phyloP scores from a whole-genome alignment of 2,113 vertebrate species.

The Gobiocypris rarus region DNA sequence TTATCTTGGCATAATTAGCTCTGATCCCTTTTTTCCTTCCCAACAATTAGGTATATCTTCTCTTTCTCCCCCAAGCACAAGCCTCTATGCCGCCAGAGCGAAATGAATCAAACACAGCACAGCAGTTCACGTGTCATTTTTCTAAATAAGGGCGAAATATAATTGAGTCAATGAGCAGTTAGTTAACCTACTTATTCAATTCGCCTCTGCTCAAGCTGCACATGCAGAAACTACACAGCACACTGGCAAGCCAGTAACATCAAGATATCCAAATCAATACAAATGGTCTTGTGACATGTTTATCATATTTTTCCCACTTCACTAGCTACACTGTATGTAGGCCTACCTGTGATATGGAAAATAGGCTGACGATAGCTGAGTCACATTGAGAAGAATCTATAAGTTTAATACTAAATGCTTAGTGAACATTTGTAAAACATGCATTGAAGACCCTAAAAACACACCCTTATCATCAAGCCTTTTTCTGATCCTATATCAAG shows the following conservation, averaged over 20 bases:
- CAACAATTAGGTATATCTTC: conserved; percentile 44
- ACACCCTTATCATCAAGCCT: neutral
- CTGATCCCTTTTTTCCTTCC: conserved; percentile 39
- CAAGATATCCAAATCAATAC: conserved; percentile 27
- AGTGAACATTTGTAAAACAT: neutral
- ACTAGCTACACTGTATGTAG: neutral
- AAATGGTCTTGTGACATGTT: neutral
- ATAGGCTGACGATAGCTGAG: neutral
- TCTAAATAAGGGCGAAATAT: conserved; percentile 24
- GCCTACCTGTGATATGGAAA: neutral
- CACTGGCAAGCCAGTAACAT: neutral
- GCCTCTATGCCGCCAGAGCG: neutral
- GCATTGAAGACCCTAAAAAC: neutral
- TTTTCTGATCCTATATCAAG: neutral
- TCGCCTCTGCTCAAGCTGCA: neutral
- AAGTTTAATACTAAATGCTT: neutral
- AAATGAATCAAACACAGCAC: conserved; percentile 47
- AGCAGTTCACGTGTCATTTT: conserved; percentile 25
- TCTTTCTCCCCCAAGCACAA: conserved; percentile 31
- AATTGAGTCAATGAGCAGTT: conserved; percentile 40
- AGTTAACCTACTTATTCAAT: conserved; percentile 35
- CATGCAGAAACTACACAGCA: conserved; percentile 15
- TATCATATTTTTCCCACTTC: neutral
- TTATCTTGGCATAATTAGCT: conserved; percentile 55
- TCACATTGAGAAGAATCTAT: neutral